Conservation (phyloP, 2,797 vertebrate species). For the Pitangus sulphuratus region DNA sequence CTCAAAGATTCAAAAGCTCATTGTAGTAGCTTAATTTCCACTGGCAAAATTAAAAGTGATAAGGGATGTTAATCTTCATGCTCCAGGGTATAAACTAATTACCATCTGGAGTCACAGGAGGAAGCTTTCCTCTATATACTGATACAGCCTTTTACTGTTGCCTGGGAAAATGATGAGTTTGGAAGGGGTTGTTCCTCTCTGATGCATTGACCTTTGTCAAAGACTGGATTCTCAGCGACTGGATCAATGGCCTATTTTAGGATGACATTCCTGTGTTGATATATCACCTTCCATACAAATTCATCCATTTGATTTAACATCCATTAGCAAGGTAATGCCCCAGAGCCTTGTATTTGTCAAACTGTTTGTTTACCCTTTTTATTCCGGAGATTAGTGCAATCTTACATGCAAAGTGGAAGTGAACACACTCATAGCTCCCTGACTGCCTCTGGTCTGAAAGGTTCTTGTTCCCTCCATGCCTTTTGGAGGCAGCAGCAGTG, state of each 20-base stretch:
- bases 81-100: conserved; percentile 71
- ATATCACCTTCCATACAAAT: conserved; percentile 48
- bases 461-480: background rate
- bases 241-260: conserved; percentile 55
- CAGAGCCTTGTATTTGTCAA: conserved; percentile 17
- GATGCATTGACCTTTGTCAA: conserved; percentile 41
- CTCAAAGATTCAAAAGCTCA: conserved; percentile 52
- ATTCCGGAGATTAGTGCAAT: background rate
- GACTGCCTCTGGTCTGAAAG: background rate
- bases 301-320: conserved; percentile 47
- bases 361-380: conserved; percentile 40
- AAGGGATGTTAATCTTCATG: conserved; percentile 71
- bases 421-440: background rate
- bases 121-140: conserved; percentile 28
- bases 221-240: conserved; percentile 16
- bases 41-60: conserved; percentile 70
- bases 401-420: background rate
- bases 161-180: conserved; percentile 51
- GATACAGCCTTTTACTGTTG: conserved; percentile 33
- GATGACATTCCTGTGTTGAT: conserved; percentile 34
- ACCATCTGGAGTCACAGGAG: conserved; percentile 64
- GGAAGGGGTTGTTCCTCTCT: conserved; percentile 15
- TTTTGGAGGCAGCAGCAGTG: conserved; percentile 17
- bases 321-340: conserved; percentile 29
- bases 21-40: conserved; percentile 59